Conservation (phyloP, 2,797 vertebrate genomes). For the Botia almorhae region DNA sequence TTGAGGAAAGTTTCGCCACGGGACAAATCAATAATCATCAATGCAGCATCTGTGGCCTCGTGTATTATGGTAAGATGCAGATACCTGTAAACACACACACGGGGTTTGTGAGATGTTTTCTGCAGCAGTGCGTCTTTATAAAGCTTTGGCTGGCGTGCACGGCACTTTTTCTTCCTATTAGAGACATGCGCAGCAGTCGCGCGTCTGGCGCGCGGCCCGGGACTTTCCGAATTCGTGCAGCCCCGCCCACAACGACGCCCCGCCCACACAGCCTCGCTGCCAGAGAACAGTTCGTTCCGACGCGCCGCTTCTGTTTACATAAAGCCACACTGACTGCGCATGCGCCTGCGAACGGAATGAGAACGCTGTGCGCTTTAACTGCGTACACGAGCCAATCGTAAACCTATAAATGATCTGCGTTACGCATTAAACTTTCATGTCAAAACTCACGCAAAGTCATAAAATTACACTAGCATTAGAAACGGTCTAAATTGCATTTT, state of each 20-base stretch:
- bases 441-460: no score
- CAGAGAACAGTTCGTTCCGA: conserved; percentile 66
- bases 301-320: conserved; percentile 69
- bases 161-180: conserved; percentile 68
- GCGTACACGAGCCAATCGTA: no score
- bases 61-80: conserved; percentile 96
- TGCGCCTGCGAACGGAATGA: background rate
- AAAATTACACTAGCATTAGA: no score
- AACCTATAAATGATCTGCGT: no score
- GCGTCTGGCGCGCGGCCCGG: conserved; percentile 87
- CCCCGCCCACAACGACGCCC: conserved; percentile 57
- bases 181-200: conserved; percentile 60
- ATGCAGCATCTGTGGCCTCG: conserved; percentile 84
- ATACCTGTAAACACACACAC: conserved; percentile 73
- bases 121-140: no score
- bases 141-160: conserved; percentile 16
- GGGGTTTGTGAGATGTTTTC: no score
- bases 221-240: conserved; percentile 80
- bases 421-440: no score
- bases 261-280: conserved; percentile 67
- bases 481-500: no score
- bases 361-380: background rate
- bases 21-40: conserved; percentile 82
- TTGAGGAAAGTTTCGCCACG: conserved; percentile 86
- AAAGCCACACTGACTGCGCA: conserved; percentile 56